Evolutionary conservation across 2,113 vertebrate species (phyloP).

Genomic region (Oreocharis arfaki): DNA sequence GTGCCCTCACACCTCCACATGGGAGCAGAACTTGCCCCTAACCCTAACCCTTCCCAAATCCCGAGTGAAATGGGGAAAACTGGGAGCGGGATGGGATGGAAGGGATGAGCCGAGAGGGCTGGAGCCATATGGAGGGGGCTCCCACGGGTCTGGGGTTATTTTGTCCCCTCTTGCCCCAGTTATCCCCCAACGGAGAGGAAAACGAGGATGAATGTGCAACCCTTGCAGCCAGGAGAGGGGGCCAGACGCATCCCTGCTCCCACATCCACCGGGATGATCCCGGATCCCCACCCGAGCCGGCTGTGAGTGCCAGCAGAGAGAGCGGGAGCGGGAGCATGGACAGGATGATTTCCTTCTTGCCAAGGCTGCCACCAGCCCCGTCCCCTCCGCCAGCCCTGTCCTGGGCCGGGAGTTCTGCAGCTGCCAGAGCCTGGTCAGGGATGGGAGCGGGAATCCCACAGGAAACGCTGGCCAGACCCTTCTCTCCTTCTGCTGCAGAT

Average conservation of each 20-base stretch:
- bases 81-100: background rate
- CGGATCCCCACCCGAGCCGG: accelerated
- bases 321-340: accelerated
- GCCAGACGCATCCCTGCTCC: background rate
- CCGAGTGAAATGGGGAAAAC: accelerated
- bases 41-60: background rate
- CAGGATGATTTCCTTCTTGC: accelerated
- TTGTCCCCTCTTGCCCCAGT: background rate
- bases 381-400: background rate
- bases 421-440: background rate
- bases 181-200: background rate
- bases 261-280: background rate
- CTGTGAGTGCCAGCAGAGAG: background rate
- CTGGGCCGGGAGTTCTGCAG: background rate
- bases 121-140: accelerated
- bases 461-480: background rate
- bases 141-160: background rate
- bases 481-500: background rate
- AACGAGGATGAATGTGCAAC: accelerated
- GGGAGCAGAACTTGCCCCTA: accelerated
- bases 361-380: background rate
- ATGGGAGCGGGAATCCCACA: accelerated
- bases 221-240: background rate
- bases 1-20: accelerated
- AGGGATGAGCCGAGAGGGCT: background rate